phyloP scores from a whole-genome alignment of 1,140 invertebrate species.

The Aphaenogaster rudis region DNA sequence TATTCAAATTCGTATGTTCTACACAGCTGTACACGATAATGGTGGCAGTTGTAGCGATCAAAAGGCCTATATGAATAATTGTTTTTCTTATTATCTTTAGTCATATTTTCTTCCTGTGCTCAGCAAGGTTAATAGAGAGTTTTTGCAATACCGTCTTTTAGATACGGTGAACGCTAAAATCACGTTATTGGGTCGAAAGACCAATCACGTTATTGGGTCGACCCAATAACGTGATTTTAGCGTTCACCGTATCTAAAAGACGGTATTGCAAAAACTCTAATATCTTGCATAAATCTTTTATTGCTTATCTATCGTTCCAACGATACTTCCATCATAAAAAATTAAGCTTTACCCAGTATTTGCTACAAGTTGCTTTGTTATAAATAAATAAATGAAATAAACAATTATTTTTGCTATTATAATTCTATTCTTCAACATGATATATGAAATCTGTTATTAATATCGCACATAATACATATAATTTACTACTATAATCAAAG shows the following conservation, averaged over 20 bases:
- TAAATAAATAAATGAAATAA: conserved; percentile 52
- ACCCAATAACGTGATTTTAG: too few relatives aligned
- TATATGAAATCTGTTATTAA: conserved; percentile 43
- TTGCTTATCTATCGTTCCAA: conserved; percentile 35
- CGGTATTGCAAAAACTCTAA: too few relatives aligned
- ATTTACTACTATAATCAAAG: conserved; percentile 41
- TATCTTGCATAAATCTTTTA: conserved; percentile 31
- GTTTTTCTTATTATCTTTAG: conserved; percentile 15
- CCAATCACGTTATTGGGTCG: too few relatives aligned
- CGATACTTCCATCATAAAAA: conserved; percentile 40
- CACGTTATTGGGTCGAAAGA: too few relatives aligned
- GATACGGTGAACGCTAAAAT: too few relatives aligned
- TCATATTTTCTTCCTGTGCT: conserved; percentile 20
- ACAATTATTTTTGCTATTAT: conserved; percentile 61
- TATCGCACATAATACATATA: conserved; percentile 23
- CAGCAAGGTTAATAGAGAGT: background rate
- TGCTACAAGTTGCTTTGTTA: conserved; percentile 71
- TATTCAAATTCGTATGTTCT: background rate
- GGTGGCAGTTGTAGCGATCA: conserved; percentile 19
- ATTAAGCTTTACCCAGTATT: conserved; percentile 62
- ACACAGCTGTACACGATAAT: conserved; percentile 4
- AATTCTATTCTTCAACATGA: conserved; percentile 54
- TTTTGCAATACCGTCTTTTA: too few relatives aligned
- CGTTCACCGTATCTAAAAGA: too few relatives aligned
- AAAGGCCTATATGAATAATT: conserved; percentile 55